These are phyloP conservation scores for Drosophila cracens DNA, from an alignment of 2,888 invertebrate genomes.

Conservation along the genomic window DNA sequence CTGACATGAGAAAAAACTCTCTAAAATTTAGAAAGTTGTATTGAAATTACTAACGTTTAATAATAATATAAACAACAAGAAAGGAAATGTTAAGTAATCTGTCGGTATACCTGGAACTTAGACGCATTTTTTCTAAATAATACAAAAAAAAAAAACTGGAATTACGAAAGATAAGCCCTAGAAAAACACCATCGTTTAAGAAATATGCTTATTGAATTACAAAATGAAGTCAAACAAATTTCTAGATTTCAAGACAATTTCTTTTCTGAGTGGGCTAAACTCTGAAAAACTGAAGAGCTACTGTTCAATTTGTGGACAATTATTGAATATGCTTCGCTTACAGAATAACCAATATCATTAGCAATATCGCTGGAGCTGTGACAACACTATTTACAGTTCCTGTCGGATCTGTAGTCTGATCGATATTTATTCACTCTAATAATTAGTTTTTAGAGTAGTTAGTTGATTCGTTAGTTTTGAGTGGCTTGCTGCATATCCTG, in stretches of 20 bases:
- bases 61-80: neutral
- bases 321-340: neutral
- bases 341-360: neutral
- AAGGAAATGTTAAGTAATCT: neutral
- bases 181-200: neutral
- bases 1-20: neutral
- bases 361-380: neutral
- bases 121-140: neutral
- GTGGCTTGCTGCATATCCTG: neutral
- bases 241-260: neutral
- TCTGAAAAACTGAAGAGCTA: no score
- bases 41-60: neutral
- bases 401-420: neutral
- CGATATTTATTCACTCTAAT: neutral
- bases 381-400: neutral
- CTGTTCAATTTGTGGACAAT: no score
- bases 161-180: neutral
- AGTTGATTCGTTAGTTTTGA: neutral
- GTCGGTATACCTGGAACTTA: neutral
- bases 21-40: no score
- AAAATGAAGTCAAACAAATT: no score
- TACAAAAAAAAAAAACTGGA: neutral
- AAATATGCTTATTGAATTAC: neutral
- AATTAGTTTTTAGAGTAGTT: neutral
- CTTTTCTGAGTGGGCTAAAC: neutral